Evolutionary conservation across 2,888 invertebrate species (phyloP).

Genomic region (Morpho helenor): DNA sequence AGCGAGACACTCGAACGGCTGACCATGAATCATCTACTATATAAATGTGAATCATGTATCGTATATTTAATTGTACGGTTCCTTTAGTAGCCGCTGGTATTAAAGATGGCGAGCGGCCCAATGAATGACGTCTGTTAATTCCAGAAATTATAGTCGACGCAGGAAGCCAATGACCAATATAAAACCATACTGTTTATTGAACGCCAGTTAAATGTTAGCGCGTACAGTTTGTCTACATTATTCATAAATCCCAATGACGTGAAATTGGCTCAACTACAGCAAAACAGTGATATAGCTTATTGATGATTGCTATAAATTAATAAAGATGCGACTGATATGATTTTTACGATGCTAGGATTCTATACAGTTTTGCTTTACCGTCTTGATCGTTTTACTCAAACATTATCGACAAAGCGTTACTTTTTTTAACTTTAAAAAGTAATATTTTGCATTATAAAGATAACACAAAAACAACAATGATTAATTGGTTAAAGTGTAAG

Average conservation of each 20-base stretch:
- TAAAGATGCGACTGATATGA: neutral
- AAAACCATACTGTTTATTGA: constrained; percentile 16
- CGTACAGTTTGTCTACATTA: constrained; percentile 4
- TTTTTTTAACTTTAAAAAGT: too few species aligned
- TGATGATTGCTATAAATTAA: constrained; percentile 13
- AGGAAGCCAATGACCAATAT: constrained; percentile 47
- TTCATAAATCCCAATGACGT: constrained; percentile 13
- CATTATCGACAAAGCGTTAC: too few species aligned
- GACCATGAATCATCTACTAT: constrained; percentile 66
- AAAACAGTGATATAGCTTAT: constrained; percentile 7
- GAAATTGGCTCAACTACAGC: constrained; percentile 13
- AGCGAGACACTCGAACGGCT: constrained; percentile 58
- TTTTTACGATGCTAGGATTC: neutral
- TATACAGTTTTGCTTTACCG: too few species aligned
- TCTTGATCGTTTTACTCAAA: too few species aligned
- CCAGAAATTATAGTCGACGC: constrained; percentile 39
- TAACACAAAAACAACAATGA: too few species aligned
- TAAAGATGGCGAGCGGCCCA: constrained; percentile 34
- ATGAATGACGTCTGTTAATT: constrained; percentile 51
- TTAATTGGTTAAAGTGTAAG: too few species aligned
- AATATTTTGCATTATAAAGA: too few species aligned
- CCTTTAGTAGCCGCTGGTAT: constrained; percentile 30
- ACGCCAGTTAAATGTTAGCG: constrained; percentile 10
- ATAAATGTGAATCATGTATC: constrained; percentile 65
- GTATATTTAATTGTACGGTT: constrained; percentile 44